Evolutionary conservation across 53 echinoderm and acorn worm species (phyloP).

Genomic region (Apostichopus leukothele): DNA sequence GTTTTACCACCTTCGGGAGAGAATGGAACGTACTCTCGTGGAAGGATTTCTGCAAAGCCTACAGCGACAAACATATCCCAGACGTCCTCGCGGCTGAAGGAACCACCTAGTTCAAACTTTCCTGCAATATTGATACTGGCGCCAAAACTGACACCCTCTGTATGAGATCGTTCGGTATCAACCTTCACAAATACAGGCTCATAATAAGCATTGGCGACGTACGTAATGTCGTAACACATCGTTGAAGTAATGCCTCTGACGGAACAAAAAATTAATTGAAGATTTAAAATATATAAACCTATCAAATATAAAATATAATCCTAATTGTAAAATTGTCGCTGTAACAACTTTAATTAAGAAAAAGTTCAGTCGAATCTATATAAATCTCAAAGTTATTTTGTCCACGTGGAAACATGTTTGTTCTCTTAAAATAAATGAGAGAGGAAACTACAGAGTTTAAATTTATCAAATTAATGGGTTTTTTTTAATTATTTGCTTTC

Average conservation of each 20-base stretch:
- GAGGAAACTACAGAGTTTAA: no score
- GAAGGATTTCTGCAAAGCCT: constrained; percentile 11
- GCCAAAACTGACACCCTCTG: not conserved
- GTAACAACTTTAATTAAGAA: no score
- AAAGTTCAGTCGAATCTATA: no score
- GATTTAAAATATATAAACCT: no score
- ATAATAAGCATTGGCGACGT: constrained; percentile 15
- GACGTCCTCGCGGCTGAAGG: not conserved
- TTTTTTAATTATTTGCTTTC: no score
- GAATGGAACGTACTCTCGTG: not conserved
- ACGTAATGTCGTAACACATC: not conserved
- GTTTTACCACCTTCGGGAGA: not conserved
- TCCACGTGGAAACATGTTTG: no score
- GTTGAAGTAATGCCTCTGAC: not conserved
- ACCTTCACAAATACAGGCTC: constrained; percentile 1
- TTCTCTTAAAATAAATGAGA: no score
- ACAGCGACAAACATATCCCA: constrained; percentile 23
- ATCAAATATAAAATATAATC: no score
- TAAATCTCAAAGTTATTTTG: no score
- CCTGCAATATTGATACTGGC: not conserved
- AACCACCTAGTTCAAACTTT: not conserved
- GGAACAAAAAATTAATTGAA: no score
- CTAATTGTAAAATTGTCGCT: no score
- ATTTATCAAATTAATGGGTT: no score
- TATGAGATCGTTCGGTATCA: not conserved